A percentile compares a stretch with the other conserved stretches of the same genome.
These are phyloP conservation scores for Carduelis carduelis DNA, from an alignment of 2,797 vertebrate genomes.

Conservation along the genomic window DNA sequence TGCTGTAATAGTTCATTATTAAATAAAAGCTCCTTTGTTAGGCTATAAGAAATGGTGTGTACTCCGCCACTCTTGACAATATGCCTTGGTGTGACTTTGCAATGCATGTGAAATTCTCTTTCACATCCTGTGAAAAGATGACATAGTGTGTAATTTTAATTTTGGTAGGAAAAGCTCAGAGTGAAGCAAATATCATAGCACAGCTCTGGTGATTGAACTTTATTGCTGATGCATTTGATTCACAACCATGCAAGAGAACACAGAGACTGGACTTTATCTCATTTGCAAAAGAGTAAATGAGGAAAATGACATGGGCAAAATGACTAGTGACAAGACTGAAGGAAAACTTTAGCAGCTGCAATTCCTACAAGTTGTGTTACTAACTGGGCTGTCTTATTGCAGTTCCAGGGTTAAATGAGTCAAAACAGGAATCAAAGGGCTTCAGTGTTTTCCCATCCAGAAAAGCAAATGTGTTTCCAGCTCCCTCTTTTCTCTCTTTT, in stretches of 20 bases:
- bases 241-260: fast-evolving
- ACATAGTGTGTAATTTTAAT: background rate
- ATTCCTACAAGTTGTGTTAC: background rate
- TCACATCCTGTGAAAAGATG: background rate
- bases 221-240: background rate
- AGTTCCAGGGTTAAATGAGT: constrained; percentile 9
- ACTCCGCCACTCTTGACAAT: background rate
- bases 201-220: background rate
- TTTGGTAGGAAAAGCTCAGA: background rate
- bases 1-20: constrained; percentile 38
- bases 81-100: constrained; percentile 13
- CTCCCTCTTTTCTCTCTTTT: background rate
- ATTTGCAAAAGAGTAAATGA: background rate
- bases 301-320: background rate
- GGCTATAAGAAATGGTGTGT: background rate
- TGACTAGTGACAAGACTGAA: background rate
- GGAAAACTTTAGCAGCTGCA: background rate
- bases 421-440: background rate
- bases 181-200: background rate
- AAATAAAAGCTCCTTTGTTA: constrained; percentile 52
- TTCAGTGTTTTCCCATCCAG: background rate
- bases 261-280: background rate
- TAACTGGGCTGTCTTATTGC: background rate
- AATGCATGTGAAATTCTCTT: background rate
- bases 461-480: background rate